These are phyloP conservation scores for Agrochola lota DNA, from an alignment of 2,888 invertebrate genomes.

Conservation along the genomic window DNA sequence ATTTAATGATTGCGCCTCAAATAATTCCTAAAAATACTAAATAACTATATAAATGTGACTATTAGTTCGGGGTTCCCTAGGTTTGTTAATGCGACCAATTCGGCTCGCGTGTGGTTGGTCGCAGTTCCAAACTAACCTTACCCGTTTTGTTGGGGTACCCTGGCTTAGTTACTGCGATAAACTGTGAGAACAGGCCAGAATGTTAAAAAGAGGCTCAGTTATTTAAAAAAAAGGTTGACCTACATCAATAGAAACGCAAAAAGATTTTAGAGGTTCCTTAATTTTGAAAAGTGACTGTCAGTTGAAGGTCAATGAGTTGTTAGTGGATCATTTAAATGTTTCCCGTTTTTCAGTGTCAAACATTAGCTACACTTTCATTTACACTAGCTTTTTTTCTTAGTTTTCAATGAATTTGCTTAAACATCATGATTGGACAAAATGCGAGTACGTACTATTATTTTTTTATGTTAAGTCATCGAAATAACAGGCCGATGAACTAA, in stretches of 20 bases:
- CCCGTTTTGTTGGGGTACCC: too few relatives aligned
- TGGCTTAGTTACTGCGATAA: neutral
- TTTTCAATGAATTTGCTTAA: slow-evolving; percentile 36
- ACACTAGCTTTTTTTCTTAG: neutral
- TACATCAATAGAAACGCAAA: too few relatives aligned
- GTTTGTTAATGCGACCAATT: too few relatives aligned
- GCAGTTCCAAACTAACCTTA: too few relatives aligned
- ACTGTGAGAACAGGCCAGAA: neutral
- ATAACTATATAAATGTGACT: too few relatives aligned
- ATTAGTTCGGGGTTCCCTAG: too few relatives aligned
- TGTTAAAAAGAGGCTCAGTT: too few relatives aligned
- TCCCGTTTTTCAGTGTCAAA: slow-evolving; percentile 8
- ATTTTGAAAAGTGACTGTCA: neutral
- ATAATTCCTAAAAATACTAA: too few relatives aligned
- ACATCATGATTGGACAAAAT: slow-evolving; percentile 42
- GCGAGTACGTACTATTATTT: slow-evolving; percentile 37
- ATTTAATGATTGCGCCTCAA: too few relatives aligned
- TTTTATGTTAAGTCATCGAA: slow-evolving; percentile 43
- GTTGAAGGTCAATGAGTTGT: neutral
- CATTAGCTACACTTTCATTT: slow-evolving; percentile 11
- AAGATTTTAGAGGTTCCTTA: too few relatives aligned
- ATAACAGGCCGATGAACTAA: slow-evolving; percentile 44
- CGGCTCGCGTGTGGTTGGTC: too few relatives aligned
- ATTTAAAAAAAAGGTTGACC: too few relatives aligned
- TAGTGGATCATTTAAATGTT: neutral